Evolutionary conservation across 2,888 invertebrate genomes (phyloP), one percentile per base, ranked within the genome.

Genomic region (Nymphalis polychloros): DNA sequence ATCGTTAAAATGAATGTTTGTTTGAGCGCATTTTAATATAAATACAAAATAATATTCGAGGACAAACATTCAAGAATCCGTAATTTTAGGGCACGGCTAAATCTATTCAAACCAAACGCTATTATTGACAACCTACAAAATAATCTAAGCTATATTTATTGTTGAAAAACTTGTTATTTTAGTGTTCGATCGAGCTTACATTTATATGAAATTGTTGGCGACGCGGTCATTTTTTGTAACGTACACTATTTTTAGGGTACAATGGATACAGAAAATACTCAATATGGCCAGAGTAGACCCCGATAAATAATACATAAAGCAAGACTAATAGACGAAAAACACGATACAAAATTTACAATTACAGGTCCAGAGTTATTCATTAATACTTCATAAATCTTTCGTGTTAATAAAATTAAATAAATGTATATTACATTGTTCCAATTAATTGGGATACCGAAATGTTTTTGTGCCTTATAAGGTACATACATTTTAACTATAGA

Each of bases 181-280:
- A 52, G 59, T 52, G 46, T 47, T 60, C 52, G 49, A 46, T 60
- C 46, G 27, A 47, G 52, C 47, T 78, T 74, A 79, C 76, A 79
- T 79, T 79, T 78, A 80, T 75, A 77, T 79, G 74, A 81, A 78
- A 82, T 80, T 79, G 75, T 72, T 66, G 69, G 70, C 77, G 75
- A 76, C 81, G 79, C 27, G 17, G 70, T 76, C 72, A 69, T 82
- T 86, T 86, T 84, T 81, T 83, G 75, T 76, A 76, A 77, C 76
- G 78, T 80, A 73, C 77, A 70, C 83, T 84, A 88, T 85, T 89
- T 88, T 88, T 85, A 87, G 82, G 84, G 77, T 85, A 88, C 85
- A 89, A 89, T 86, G 78, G 82, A 81, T 65, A 77, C 70, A 74
- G 76, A 77, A 79, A 75, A 75, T 73, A 72, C 72, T 76, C 76